Percentiles rank a stretch among this genome's conserved stretches.
Conservation (phyloP, 2,888 invertebrate genomes). For the Agrotis puta region DNA sequence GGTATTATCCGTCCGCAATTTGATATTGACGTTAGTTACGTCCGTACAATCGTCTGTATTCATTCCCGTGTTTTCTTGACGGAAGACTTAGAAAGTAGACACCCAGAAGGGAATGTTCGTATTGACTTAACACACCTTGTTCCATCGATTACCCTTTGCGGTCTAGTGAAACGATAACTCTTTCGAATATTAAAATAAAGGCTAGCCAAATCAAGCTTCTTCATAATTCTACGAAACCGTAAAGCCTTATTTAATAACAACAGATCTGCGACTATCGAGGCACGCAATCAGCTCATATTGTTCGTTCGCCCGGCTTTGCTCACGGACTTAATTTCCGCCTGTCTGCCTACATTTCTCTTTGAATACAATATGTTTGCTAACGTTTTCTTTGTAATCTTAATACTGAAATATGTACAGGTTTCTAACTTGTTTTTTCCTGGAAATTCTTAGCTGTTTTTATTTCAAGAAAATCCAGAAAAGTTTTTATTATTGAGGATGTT, state of each 20-base stretch:
- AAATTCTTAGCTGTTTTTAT: not conserved
- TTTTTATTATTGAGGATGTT: not conserved
- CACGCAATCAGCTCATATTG: slow-evolving; percentile 51
- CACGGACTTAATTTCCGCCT: slow-evolving; percentile 59
- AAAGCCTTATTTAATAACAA: slow-evolving; percentile 5
- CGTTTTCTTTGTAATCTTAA: slow-evolving; percentile 40
- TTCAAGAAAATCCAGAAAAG: not conserved
- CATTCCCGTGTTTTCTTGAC: too few species aligned
- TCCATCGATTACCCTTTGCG: too few species aligned
- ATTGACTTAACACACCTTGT: too few species aligned
- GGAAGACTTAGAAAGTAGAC: too few species aligned
- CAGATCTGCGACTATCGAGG: slow-evolving; percentile 38
- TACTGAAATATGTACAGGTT: slow-evolving; percentile 31
- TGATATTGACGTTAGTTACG: too few species aligned
- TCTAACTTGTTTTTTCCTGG: not conserved
- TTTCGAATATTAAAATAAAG: not conserved
- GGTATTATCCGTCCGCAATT: too few species aligned
- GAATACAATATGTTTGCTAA: slow-evolving; percentile 46
- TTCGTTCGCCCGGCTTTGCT: slow-evolving; percentile 36
- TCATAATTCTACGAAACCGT: not conserved
- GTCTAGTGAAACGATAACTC: too few species aligned
- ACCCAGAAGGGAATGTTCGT: too few species aligned
- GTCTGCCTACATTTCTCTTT: slow-evolving; percentile 34
- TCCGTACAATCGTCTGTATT: too few species aligned
- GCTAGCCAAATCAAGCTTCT: not conserved